Conservation (phyloP, 2,113 vertebrate species). For the Coreoperca whiteheadi region DNA sequence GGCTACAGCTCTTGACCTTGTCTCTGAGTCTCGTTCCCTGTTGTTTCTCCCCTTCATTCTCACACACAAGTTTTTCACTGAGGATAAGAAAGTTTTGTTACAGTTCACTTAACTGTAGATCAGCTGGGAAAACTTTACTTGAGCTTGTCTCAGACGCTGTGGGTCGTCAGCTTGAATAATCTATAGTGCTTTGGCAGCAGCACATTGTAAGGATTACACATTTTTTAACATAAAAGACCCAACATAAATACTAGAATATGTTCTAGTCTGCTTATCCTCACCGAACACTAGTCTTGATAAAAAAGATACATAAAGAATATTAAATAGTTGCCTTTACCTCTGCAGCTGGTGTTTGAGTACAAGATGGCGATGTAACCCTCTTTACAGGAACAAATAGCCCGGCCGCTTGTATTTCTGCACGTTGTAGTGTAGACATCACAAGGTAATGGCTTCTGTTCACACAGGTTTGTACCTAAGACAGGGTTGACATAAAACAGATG, state of each 20-base stretch:
- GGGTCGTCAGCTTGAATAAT: constrained; percentile 22
- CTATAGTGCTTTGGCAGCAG: background rate
- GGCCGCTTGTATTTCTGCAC: constrained; percentile 35
- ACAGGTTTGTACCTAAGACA: constrained; percentile 65
- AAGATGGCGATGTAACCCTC: constrained; percentile 48
- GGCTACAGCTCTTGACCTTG: constrained; percentile 67
- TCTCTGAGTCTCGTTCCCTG: constrained; percentile 54
- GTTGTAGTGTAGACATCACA: constrained; percentile 66
- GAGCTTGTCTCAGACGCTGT: constrained; percentile 14
- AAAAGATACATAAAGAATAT: background rate
- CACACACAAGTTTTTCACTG: constrained; percentile 42
- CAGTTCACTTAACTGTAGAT: constrained; percentile 41
- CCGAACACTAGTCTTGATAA: background rate
- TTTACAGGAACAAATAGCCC: constrained; percentile 63
- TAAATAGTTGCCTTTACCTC: constrained; percentile 56
- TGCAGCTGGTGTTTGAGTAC: constrained; percentile 72
- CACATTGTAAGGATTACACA: background rate
- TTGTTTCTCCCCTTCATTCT: constrained; percentile 61
- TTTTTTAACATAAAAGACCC: background rate
- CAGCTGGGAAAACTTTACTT: background rate
- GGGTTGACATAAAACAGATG: background rate
- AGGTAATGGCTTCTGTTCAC: constrained; percentile 6
- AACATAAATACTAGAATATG: background rate
- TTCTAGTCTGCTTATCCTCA: background rate
- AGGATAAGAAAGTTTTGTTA: constrained; percentile 36